Base-by-base conservation (phyloP, 1,140 invertebrate genomes). In the Centruroides sculpturatus region DNA sequence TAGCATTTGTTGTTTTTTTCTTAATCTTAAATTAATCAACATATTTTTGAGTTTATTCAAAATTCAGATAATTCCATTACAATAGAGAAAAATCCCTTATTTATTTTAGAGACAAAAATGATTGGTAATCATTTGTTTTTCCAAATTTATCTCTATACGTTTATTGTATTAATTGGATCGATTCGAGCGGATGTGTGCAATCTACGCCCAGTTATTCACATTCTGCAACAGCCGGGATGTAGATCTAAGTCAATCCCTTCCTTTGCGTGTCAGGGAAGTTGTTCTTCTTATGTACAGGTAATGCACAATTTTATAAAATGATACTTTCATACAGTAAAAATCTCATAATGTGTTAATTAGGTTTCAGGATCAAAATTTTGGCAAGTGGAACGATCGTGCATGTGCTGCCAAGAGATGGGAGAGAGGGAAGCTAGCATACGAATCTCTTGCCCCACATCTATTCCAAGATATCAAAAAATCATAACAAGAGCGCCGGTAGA, bases 301-400 rank as follows among this genome's bases (percentile, higher is more conserved):
- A 60, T 49, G 50, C 35, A 8, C 5, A 3, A 3, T 41, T 41
- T 41, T 6, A 41, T 41, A 41, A 41, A 41, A 41, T 3, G 3
- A 41, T 6, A 41, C 5, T 41, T 41, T 41, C 5, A 0, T 41
- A 0, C 8, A 1, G 3, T 0, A 41, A 41, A 8, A 41, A 41
- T 41, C 41, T 41, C 41, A 41, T 8, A 41, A 6, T 41, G 5
- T 41, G 8, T 53, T 53, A 23, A 6, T 53, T 8, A 92, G 89
- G 89, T 93, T 6, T 92, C 89, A n/a, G 89, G 89, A 10, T 92
- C 87, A 64, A 93, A 93, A 78, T 89, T 93, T 70, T 94, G 91
- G 91, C 89, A 93, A 80, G 92, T 91, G 83, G 91, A 94, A 73
- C 77, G 91, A 51, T 92, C 88, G 10, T 92, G 90, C 69, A 92